Evolutionary conservation across 1,140 invertebrate genomes (phyloP).

Genomic region (Phymorhynchus buccinoides): DNA sequence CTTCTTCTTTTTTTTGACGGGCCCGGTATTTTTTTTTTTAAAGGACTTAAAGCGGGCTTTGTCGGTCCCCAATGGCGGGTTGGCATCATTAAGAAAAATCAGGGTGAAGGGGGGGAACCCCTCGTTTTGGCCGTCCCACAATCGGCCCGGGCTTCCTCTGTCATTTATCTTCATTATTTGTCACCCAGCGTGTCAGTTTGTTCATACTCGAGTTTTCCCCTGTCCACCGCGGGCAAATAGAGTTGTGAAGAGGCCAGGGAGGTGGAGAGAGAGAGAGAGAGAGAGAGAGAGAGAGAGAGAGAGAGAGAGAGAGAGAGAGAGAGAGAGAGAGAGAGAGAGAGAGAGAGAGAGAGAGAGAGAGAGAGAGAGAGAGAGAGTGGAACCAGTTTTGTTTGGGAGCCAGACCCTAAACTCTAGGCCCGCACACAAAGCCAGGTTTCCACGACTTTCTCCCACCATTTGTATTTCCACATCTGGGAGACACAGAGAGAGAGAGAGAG

Average conservation of each 20-base stretch:
- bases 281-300: too few relatives aligned
- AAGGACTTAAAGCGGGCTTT: conserved; percentile 37
- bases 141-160: conserved; percentile 38
- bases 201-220: conserved; percentile 41
- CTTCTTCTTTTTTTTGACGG: conserved; percentile 39
- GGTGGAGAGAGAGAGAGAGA: too few relatives aligned
- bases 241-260: conserved; percentile 33
- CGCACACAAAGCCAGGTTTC: not conserved
- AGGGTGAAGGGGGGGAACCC: conserved; percentile 31
- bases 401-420: not conserved
- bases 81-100: conserved; percentile 35
- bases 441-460: not conserved
- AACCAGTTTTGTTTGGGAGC: conserved; percentile 27
- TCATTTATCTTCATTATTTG: conserved; percentile 58
- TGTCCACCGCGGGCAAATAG: conserved; percentile 30
- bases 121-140: conserved; percentile 44
- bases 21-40: conserved; percentile 39
- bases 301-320: too few relatives aligned
- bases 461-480: not conserved
- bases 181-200: conserved; percentile 50
- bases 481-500: not conserved
- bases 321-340: too few relatives aligned
- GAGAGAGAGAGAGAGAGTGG: too few relatives aligned
- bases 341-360: too few relatives aligned
- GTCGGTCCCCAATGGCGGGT: conserved; percentile 7